phyloP scores from a whole-genome alignment of 2,797 vertebrate species.

The Centroberyx gerrardi region DNA sequence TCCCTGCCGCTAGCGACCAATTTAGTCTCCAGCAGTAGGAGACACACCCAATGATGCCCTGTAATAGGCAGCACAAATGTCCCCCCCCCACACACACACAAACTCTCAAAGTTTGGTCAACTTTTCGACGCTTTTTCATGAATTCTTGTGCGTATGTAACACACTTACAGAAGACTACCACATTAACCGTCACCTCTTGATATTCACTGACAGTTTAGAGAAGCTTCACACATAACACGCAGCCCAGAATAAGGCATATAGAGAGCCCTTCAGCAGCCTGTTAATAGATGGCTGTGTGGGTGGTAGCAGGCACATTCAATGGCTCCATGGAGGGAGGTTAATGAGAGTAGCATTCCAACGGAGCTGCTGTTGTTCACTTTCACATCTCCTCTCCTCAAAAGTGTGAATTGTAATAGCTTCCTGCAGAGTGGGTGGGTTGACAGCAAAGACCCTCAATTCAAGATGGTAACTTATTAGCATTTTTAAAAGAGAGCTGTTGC shows the following conservation, averaged over 20 bases:
- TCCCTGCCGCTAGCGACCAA: constrained; percentile 61
- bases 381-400: constrained; percentile 71
- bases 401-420: constrained; percentile 80
- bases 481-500: constrained; percentile 53
- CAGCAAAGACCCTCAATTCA: constrained; percentile 70
- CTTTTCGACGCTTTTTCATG: constrained; percentile 7
- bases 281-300: constrained; percentile 79
- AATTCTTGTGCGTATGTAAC: constrained; percentile 29
- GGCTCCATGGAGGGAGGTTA: constrained; percentile 81
- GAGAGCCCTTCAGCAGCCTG: constrained; percentile 75
- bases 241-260: constrained; percentile 57
- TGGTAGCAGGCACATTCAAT: constrained; percentile 74
- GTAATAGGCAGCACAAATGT: constrained; percentile 63
- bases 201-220: constrained; percentile 50
- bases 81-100: constrained; percentile 29
- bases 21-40: constrained; percentile 73
- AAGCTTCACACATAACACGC: constrained; percentile 49
- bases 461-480: constrained; percentile 72
- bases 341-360: constrained; percentile 76
- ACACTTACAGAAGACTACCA: constrained; percentile 38
- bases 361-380: constrained; percentile 78
- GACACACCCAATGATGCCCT: constrained; percentile 78
- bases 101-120: constrained; percentile 27
- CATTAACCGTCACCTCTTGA: constrained; percentile 68
- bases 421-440: constrained; percentile 79